A percentile compares a stretch with the other conserved stretches of the same genome.
Conservation (phyloP, 2,797 vertebrate species). For the Cirrhinus molitorella region DNA sequence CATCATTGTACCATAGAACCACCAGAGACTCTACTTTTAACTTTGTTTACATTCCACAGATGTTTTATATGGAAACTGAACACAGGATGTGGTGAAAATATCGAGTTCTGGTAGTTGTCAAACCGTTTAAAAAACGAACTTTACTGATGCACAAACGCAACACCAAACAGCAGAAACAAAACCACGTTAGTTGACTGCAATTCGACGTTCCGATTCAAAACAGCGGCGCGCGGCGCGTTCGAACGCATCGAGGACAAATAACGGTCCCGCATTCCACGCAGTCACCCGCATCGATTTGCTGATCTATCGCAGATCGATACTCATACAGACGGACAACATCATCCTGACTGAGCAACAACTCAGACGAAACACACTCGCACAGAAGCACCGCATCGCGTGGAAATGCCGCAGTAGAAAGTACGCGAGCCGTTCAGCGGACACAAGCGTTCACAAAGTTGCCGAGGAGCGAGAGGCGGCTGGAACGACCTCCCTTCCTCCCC, state of each 20-base stretch:
- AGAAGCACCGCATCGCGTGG: background rate
- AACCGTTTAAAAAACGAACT: background rate
- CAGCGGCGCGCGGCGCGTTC: too few relatives aligned
- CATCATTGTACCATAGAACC: too few relatives aligned
- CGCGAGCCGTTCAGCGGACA: constrained; percentile 9
- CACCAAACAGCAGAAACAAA: background rate
- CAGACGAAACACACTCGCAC: background rate
- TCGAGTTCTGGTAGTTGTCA: background rate
- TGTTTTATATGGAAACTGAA: background rate
- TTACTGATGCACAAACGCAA: background rate
- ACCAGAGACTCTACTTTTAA: constrained; percentile 6
- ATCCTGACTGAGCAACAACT: background rate
- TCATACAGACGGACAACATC: background rate
- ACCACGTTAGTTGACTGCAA: background rate
- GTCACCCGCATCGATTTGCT: background rate
- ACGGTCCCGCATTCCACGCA: background rate
- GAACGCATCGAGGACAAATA: background rate
- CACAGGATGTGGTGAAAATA: background rate
- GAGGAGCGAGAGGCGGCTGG: constrained; percentile 12
- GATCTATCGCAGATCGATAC: background rate
- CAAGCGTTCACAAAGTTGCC: constrained; percentile 28
- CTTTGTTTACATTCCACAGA: constrained; percentile 6
- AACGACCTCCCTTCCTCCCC: constrained; percentile 23
- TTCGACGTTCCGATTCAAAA: background rate
- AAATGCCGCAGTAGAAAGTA: background rate